Conservation (phyloP, 2,888 invertebrate genomes). For the Dendrolimus pini region DNA sequence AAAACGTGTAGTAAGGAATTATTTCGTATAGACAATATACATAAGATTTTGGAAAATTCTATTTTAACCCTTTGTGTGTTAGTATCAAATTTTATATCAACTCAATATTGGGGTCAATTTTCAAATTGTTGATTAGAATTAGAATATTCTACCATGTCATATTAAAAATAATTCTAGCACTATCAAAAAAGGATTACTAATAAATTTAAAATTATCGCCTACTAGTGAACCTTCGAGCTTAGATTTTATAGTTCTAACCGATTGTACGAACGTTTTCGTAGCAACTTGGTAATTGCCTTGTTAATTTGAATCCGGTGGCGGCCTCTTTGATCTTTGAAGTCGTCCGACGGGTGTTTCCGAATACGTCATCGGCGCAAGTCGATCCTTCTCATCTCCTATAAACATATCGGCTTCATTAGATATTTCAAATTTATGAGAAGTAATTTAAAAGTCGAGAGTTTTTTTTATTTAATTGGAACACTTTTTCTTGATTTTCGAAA, state of each 20-base stretch:
- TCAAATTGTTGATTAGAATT: no score
- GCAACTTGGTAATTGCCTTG: constrained; percentile 66
- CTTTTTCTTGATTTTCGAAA: constrained; percentile 17
- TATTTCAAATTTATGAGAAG: constrained; percentile 53
- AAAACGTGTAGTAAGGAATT: no score
- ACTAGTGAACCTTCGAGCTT: no score
- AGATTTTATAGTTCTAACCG: constrained; percentile 29
- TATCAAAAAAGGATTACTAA: no score
- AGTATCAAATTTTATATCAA: no score
- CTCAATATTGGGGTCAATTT: no score
- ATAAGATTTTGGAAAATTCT: no score
- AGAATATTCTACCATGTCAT: no score
- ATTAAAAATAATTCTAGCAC: no score
- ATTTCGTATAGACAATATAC: no score
- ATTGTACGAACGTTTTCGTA: constrained; percentile 44
- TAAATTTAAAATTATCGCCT: no score
- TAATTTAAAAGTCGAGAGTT: constrained; percentile 33
- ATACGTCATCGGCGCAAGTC: constrained; percentile 47
- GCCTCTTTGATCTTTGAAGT: constrained; percentile 54
- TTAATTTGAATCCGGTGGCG: constrained; percentile 62
- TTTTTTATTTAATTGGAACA: constrained; percentile 41
- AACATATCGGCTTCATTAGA: constrained; percentile 53
- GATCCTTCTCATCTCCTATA: constrained; percentile 46
- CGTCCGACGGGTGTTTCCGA: constrained; percentile 52
- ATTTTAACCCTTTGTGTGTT: no score